Base-by-base conservation (phyloP, 2,113 vertebrate genomes). In the Rynchops niger region DNA sequence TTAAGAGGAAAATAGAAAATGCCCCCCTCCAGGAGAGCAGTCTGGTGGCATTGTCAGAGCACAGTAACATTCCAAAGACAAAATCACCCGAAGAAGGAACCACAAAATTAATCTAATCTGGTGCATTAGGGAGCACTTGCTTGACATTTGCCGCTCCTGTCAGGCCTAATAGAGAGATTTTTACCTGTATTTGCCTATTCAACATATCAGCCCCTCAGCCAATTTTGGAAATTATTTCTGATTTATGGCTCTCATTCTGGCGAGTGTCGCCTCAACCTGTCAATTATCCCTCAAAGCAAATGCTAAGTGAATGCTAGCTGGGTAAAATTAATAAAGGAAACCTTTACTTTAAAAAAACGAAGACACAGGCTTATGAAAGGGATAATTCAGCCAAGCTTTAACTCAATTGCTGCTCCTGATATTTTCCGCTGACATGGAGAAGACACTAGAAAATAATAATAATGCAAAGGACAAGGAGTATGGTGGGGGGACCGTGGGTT, bases 161-260 rank as follows among this genome's bases (percentile, higher is more conserved):
- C 98, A 98, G 95, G 96, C 95, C 78, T 98, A 98, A 98, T 99
- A 98, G 98, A 98, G 98, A 99, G 97, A 98, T 98, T 98, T 98
- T 98, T 98, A 98, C 98, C 98, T 98, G 97, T 98, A 98, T 99
- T 98, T 99, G 98, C 98, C 98, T 99, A 98, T 98, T 98, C 98
- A 98, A 98, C 97, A 97, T 97, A 98, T 98, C 98, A 98, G 79
- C 83, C 93, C 96, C 90, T 98, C 97, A 98, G 97, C 98, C 98
- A 98, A 96, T 98, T 98, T 98, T 98, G 98, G 98, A 98, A 98
- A 98, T 98, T 98, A 98, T 98, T 98, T 98, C 98, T 99, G 98
- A 98, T 98, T 98, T 98, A 98, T 98, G 98, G 95, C 96, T 98
- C 93, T 97, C 94, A 97, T 98, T 98, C 97, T 90, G 88, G 97